Conservation (phyloP, 2,113 vertebrate species). For the Emydocephalus ijimae region DNA sequence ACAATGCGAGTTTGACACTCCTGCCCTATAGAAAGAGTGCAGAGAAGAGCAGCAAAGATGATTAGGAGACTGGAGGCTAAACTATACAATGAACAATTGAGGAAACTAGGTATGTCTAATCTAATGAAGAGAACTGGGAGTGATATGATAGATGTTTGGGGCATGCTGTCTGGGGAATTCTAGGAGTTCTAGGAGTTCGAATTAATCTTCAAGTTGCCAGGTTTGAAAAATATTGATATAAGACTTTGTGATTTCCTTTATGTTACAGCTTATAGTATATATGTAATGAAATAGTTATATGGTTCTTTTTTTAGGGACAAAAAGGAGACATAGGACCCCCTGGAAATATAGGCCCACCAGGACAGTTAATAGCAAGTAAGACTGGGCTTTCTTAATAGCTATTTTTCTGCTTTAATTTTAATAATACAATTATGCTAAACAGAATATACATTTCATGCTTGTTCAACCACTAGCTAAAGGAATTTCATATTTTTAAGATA, state of each 20-base stretch:
- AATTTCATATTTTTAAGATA: neutral
- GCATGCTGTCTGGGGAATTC: neutral
- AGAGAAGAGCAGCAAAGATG: neutral
- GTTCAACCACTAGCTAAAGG: neutral
- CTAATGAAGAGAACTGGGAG: neutral
- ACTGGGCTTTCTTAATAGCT: neutral
- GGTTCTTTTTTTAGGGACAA: slow-evolving; percentile 72
- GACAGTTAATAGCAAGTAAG: slow-evolving; percentile 83
- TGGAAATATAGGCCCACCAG: slow-evolving; percentile 85
- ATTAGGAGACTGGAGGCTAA: neutral
- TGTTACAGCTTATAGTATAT: neutral
- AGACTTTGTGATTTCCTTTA: neutral
- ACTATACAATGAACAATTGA: neutral
- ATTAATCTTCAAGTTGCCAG: neutral
- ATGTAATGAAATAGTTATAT: neutral
- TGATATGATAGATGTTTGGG: neutral
- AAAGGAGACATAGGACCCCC: slow-evolving; percentile 83
- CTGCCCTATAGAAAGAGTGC: too few relatives aligned
- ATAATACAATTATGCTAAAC: rapidly evolving
- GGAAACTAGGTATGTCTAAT: neutral
- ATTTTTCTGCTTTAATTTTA: neutral
- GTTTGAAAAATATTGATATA: neutral
- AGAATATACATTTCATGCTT: neutral
- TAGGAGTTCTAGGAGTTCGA: neutral
- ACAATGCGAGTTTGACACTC: too few relatives aligned